Conservation (phyloP, 2,888 invertebrate species). For the Idaea biselata region DNA sequence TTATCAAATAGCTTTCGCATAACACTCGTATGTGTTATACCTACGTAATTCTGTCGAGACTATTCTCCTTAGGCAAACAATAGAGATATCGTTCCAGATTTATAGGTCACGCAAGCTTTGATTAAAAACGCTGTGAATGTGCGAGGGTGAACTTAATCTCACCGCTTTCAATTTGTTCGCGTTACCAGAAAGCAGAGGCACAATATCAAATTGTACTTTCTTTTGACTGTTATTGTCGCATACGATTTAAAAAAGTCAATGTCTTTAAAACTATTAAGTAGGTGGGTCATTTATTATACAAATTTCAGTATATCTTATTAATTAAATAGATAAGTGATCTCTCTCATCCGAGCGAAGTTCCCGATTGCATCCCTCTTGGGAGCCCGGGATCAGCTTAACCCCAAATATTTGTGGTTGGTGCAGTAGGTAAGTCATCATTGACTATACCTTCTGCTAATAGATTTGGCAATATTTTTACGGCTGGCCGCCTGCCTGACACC, state of each 20-base stretch:
- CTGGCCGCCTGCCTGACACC: too few species aligned
- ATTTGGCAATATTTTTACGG: too few species aligned
- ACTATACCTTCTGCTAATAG: too few species aligned
- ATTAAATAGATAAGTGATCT: too few species aligned
- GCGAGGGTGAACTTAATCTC: constrained; percentile 41
- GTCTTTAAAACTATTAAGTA: too few species aligned
- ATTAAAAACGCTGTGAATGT: constrained; percentile 53
- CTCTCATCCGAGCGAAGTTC: too few species aligned
- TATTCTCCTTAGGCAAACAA: constrained; percentile 42
- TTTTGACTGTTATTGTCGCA: background rate
- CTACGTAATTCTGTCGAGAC: constrained; percentile 7
- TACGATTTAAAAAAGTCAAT: background rate
- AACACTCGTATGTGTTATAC: background rate
- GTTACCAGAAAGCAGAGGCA: background rate
- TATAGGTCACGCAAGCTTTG: constrained; percentile 59
- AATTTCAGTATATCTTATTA: too few species aligned
- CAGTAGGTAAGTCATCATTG: too few species aligned
- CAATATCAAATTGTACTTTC: background rate
- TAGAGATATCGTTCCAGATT: constrained; percentile 52
- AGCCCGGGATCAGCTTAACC: too few species aligned
- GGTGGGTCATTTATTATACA: too few species aligned
- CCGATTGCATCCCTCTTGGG: too few species aligned
- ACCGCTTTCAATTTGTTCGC: constrained; percentile 36
- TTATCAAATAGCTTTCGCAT: background rate
- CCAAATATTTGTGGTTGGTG: too few species aligned